Base-by-base conservation (phyloP, 2,113 vertebrate species). In the Crotalus tigris region DNA sequence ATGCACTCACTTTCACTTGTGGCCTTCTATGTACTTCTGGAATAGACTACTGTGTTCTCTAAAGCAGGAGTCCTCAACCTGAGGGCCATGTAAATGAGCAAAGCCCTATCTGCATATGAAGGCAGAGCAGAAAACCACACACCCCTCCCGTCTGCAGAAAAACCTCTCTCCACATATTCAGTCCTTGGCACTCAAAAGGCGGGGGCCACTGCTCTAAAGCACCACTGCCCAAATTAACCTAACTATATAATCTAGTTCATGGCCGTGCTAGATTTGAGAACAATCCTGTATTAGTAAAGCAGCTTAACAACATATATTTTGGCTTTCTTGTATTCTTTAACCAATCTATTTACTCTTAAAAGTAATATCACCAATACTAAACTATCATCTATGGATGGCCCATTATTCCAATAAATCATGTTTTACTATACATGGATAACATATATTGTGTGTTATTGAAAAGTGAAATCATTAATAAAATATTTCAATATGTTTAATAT, bases 141-240 rank as follows among this genome's bases (percentile, higher is more conserved):
- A 49, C 12, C n/a, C 29, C 12, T n/a, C 12, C 0, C 0, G 29
- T 69, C 12, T 1, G 1, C 64, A 12, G 13, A n/a, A n/a, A 69
- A 15, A n/a, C 2, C 1, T 69, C 29, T 29, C 26, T 33, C 29
- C 12, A 69, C 0, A 2, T 5, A 69, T 51, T 8, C 49, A 69
- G 57, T 57, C 15, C 55, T 6, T 57, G 55, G 61, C 4, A 29
- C 26, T 69, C 29, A 69, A 69, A 69, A 69, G 11, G 11, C 2
- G 1, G 12, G 29, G 64, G 64, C 4, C 4, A 69, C 4, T 69
- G 29, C 53, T 21, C 51, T 39, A 21, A 57, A 39, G 29, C 29
- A 33, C n/a, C 53, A 55, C 17, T 81, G 5, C 26, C 15, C 51
- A 88, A 57, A 55, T 10, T 57, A 88, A 57, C 17, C 3, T 88